Evolutionary conservation across 2,888 invertebrate genomes (phyloP), one percentile per base, ranked within the genome.

Genomic region (Drosophila gaucha): DNA sequence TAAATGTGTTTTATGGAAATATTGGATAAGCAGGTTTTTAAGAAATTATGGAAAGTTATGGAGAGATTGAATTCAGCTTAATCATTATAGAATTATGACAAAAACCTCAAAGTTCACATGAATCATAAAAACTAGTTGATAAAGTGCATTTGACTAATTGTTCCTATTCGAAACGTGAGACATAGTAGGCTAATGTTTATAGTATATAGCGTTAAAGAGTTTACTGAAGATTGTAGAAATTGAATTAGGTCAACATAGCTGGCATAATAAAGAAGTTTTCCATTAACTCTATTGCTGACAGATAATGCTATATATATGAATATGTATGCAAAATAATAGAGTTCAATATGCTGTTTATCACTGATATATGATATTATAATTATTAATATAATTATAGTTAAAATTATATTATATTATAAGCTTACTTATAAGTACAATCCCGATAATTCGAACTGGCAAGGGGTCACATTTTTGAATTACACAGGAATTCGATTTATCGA

Each of bases 211-310:
- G n/a, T n/a, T n/a, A n/a, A n/a, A n/a, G 4, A 9, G 22, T 9
- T 10, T 10, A 26, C 10, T 10, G 26, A 5, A 24, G 41, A 41
- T 41, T 14, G 41, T n/a, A 14, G 10, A 14, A 14, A 10, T 41
- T 41, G 41, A 41, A 41, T 24, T 26, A 26, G 41, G 41, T 26
- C 41, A 41, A 26, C 41, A 41, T 16, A 41, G 41, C 24, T 41
- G 9, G 1, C 22, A 24, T 9, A 41, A 24, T 41, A 41, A 14
- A 20, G 12, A 39, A 41, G 24, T 41, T 41, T 41, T 41, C 41
- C 41, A 41, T 10, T 6, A 24, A 24, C 24, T 24, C 2, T 0
- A 39, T 0, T 4, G 22, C 14, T 14, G 24, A 24, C 14, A 6
- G 41, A 41, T 41, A 16, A 1, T 10, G 6, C 24, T 22, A n/a